Evolutionary conservation across 1,140 invertebrate genomes (phyloP).

Genomic region (Heliothis subflexa): DNA sequence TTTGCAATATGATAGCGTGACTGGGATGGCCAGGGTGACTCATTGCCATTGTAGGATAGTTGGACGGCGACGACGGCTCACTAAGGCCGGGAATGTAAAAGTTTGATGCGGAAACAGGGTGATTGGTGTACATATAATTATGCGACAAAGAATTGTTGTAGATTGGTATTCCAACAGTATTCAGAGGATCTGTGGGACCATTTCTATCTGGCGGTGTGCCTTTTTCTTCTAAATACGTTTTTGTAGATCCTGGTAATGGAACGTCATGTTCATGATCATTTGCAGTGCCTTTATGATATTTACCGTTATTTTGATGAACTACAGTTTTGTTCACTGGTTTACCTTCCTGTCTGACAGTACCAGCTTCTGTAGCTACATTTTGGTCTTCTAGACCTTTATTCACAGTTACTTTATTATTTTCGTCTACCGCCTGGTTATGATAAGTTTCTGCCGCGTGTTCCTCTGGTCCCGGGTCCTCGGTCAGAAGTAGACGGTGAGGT

Average conservation of each 20-base stretch:
- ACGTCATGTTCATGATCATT: background rate
- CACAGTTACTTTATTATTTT: background rate
- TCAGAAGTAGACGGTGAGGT: conserved; percentile 88
- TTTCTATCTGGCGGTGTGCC: background rate
- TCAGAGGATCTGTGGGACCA: conserved; percentile 1
- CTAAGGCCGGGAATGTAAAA: conserved; percentile 14
- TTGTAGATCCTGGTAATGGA: conserved; percentile 9
- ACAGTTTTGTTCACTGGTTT: background rate
- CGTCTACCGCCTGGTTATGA: background rate
- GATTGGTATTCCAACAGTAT: conserved; percentile 34
- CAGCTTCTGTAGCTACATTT: background rate
- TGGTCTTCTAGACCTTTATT: background rate
- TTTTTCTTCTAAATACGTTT: background rate
- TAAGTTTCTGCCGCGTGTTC: background rate
- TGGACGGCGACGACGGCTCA: conserved; percentile 21
- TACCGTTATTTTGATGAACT: background rate
- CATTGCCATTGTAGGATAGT: conserved; percentile 8
- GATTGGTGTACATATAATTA: conserved; percentile 2
- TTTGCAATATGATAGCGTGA: conserved; percentile 20
- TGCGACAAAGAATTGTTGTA: background rate
- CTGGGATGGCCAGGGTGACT: conserved; percentile 9
- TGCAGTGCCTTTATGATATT: background rate
- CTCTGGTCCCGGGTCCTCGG: background rate
- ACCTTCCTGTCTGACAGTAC: background rate
- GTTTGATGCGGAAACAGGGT: background rate